A percentile compares a stretch with the other conserved stretches of the same genome.
Evolutionary conservation across 2,888 invertebrate species (phyloP).

Genomic region (Poecilus cupreus): DNA sequence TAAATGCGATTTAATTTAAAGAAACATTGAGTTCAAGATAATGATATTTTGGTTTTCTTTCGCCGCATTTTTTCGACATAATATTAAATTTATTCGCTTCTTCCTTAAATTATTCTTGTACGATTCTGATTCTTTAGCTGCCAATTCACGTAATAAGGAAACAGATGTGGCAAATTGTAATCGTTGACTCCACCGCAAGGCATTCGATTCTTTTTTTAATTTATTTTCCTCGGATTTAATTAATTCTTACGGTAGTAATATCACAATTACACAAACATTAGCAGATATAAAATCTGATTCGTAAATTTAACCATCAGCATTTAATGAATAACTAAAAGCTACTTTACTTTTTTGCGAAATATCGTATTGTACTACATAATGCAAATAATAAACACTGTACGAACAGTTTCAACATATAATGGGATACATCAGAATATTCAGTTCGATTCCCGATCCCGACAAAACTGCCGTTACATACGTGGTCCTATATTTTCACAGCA

Average conservation of each 20-base stretch:
- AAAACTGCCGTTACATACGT: too few species aligned
- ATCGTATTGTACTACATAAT: too few species aligned
- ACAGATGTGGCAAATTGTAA: conserved; percentile 45
- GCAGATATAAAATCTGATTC: not conserved
- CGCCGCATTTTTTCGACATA: conserved; percentile 24
- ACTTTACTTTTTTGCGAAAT: too few species aligned
- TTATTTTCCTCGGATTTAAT: conserved; percentile 30
- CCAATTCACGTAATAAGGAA: conserved; percentile 41
- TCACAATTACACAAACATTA: conserved; percentile 41
- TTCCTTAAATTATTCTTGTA: conserved; percentile 32
- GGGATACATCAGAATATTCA: too few species aligned
- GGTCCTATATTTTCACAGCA: too few species aligned
- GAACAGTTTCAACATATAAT: too few species aligned
- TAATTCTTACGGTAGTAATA: conserved; percentile 35
- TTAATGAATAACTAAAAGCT: too few species aligned
- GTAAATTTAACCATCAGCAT: not conserved
- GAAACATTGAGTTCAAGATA: conserved; percentile 26
- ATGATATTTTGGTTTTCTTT: conserved; percentile 18
- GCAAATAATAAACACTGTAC: too few species aligned
- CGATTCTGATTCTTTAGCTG: conserved; percentile 39
- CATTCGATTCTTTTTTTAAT: conserved; percentile 44
- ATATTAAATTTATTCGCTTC: conserved; percentile 35
- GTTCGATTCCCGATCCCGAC: too few species aligned
- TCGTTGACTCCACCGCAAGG: not conserved
- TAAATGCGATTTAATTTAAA: conserved; percentile 34